Percentiles rank a stretch among this genome's conserved stretches.
Evolutionary conservation across 2,888 invertebrate genomes (phyloP).

Genomic region (Gastracanthus pulcherrimus): DNA sequence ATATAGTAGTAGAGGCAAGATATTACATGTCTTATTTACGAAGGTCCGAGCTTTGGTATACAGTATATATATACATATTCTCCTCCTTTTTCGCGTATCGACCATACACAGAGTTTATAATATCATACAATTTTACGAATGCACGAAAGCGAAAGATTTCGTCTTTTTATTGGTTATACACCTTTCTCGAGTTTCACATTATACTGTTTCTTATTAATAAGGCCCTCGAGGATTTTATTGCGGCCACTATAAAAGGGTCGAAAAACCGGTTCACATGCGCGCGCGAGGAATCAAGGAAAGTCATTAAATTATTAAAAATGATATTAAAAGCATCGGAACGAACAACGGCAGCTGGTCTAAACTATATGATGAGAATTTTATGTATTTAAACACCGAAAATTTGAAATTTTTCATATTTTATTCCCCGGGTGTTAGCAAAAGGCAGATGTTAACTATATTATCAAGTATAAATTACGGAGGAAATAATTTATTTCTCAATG

Average conservation of each 20-base stretch:
- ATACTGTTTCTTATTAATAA: slow-evolving; percentile 55
- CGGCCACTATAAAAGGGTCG: slow-evolving; percentile 48
- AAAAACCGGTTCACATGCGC: slow-evolving; percentile 46
- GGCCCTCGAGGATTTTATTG: slow-evolving; percentile 54
- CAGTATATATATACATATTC: not conserved
- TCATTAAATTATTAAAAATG: slow-evolving; percentile 57
- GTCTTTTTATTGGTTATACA: slow-evolving; percentile 49
- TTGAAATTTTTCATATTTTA: slow-evolving; percentile 35
- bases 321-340: slow-evolving; percentile 44
- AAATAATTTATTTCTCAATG: slow-evolving; percentile 52
- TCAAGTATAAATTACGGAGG: slow-evolving; percentile 65
- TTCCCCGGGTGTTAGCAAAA: not conserved
- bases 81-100: not conserved
- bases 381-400: not conserved
- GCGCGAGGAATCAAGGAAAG: slow-evolving; percentile 37
- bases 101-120: slow-evolving; percentile 40
- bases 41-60: not conserved
- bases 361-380: slow-evolving; percentile 1
- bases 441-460: slow-evolving; percentile 70
- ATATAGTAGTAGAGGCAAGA: not conserved
- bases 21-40: not conserved
- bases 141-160: slow-evolving; percentile 33
- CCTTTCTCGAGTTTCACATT: slow-evolving; percentile 44
- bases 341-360: slow-evolving; percentile 20
- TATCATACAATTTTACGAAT: slow-evolving; percentile 51